These are phyloP conservation scores for Pachyrhynchus sulphureomaculatus DNA, from an alignment of 1,140 invertebrate genomes.

Conservation along the genomic window DNA sequence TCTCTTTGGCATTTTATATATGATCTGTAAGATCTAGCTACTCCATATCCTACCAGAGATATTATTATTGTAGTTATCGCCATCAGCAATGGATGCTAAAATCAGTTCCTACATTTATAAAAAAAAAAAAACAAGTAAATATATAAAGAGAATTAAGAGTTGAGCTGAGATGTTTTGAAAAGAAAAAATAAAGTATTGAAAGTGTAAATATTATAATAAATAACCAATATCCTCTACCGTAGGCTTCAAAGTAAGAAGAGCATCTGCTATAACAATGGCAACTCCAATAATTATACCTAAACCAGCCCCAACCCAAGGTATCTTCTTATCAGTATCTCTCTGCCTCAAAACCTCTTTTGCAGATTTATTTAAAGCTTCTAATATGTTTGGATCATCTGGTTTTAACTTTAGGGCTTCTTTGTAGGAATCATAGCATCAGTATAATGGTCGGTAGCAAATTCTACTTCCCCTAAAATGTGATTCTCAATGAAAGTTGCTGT, in stretches of 20 bases:
- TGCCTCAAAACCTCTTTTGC: conserved; percentile 62
- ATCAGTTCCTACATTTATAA: no score
- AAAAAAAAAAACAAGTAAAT: background rate
- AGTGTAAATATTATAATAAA: no score
- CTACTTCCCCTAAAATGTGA: conserved; percentile 59
- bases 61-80: conserved; percentile 60
- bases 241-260: conserved; percentile 65
- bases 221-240: conserved; percentile 61
- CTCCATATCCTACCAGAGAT: conserved; percentile 60
- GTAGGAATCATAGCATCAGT: conserved; percentile 74
- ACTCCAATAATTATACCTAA: conserved; percentile 73
- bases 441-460: conserved; percentile 68
- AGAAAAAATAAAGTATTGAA: no score
- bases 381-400: conserved; percentile 67
- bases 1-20: conserved; percentile 58
- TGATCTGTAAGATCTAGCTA: conserved; percentile 58
- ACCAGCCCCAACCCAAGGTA: conserved; percentile 74
- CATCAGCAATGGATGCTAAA: conserved; percentile 63
- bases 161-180: no score
- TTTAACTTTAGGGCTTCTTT: conserved; percentile 66
- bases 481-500: background rate
- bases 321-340: conserved; percentile 65
- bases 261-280: conserved; percentile 69
- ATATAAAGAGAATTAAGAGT: no score
- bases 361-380: conserved; percentile 64